Evolutionary conservation across 2,797 vertebrate genomes (phyloP).

Genomic region (Pangasius mekongensis): DNA sequence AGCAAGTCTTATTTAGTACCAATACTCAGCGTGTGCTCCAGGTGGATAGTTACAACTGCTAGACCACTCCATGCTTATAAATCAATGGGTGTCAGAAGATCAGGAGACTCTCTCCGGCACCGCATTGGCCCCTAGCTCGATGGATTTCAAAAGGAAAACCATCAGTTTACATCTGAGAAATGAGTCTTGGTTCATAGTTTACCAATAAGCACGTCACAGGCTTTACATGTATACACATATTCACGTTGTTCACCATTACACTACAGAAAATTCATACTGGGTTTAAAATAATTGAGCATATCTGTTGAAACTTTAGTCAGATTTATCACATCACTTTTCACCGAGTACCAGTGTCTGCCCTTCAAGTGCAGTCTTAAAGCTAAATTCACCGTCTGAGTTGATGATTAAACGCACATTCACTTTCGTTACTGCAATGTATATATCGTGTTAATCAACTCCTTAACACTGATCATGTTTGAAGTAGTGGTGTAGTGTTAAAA

Average conservation of each 20-base stretch:
- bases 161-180: background rate
- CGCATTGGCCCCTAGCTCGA: background rate
- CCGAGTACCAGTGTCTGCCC: background rate
- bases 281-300: background rate
- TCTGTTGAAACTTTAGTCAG: background rate
- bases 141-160: background rate
- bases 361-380: background rate
- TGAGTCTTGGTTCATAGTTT: background rate
- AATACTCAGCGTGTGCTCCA: background rate
- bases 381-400: background rate
- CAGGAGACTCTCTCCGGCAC: background rate
- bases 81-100: slow-evolving; percentile 30
- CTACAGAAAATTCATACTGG: background rate
- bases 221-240: background rate
- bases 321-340: background rate
- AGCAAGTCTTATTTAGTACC: slow-evolving; percentile 10
- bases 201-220: background rate
- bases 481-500: background rate
- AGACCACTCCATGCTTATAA: slow-evolving; percentile 9
- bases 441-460: background rate
- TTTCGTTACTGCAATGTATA: background rate
- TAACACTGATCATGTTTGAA: background rate
- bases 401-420: background rate
- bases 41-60: background rate
- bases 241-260: background rate